Evolutionary conservation across 1,140 invertebrate species (phyloP), one percentile per base, ranked within the genome.

Genomic region (Phenacoccus solenopsis): DNA sequence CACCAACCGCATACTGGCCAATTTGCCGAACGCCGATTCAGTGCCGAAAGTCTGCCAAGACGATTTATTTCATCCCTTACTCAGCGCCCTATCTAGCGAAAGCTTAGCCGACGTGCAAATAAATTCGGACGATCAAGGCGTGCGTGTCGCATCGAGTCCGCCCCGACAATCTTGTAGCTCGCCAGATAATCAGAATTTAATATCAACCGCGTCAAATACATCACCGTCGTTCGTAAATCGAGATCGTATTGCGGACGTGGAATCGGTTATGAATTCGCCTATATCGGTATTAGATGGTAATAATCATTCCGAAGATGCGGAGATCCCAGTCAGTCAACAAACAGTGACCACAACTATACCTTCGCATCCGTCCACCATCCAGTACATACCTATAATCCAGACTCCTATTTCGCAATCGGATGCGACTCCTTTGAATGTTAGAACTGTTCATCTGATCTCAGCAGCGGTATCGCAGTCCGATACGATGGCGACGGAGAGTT

Each of bases 291-390:
- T 64, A 10, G 25, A 64, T 22, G 13, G 1, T 22, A 64, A 22
- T 22, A 20, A 20, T 64, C 59, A 64, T 4, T 64, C 59, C 20
- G 59, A 64, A 10, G 59, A 64, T 25, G 25, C 13, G 5, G 59
- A 64, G 16, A 64, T 10, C 21, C 12, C 25, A 4, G 21, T 64
- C 13, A 24, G 22, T 21, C 73, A 74, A 13, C 73, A 74, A 68
- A 74, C 74, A 13, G 75, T 75, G 70, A 74, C 75, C 35, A 74
- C 75, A 16, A 75, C 73, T 56, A 75, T 75, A 67, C 73, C 75
- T 10, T 73, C 76, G 20, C 75, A 76, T 64, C 75, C 75, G 9
- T 76, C 76, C 16, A 76, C 76, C 9, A 76, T 76, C 38, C 76
- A 73, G 59, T 73, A 73, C 49, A 73, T 73, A 49, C 72, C 72